Percentiles rank a stretch among this genome's conserved stretches.
phyloP scores from a whole-genome alignment of 1,140 invertebrate genomes.

The Aradophagus sp. region DNA sequence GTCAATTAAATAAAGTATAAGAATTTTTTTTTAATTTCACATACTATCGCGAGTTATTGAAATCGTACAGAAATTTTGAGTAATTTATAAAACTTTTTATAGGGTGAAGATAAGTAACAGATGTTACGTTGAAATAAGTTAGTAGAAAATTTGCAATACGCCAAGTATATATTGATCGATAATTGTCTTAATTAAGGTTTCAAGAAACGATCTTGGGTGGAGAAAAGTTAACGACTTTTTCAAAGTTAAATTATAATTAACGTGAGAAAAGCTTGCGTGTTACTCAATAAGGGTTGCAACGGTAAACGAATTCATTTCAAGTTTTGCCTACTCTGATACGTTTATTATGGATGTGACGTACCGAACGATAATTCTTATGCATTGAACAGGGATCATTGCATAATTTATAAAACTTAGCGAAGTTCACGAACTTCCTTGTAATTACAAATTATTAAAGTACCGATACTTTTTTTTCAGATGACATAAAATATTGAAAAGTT shows the following conservation, averaged over 20 bases:
- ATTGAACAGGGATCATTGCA: conserved; percentile 29
- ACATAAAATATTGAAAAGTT: conserved; percentile 9
- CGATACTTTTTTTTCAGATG: conserved; percentile 15
- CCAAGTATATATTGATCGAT: conserved; percentile 33
- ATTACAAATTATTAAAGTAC: conserved; percentile 21
- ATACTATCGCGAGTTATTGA: no score
- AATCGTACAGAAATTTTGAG: no score
- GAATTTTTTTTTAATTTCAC: no score
- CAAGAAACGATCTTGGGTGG: conserved; percentile 10
- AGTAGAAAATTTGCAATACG: conserved; percentile 15
- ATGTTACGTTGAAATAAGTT: conserved; percentile 3
- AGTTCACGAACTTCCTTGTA: conserved; percentile 26
- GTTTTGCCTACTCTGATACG: conserved; percentile 33
- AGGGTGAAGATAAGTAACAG: no score
- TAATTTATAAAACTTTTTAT: no score
- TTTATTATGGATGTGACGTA: conserved; percentile 46
- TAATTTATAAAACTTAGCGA: conserved; percentile 22
- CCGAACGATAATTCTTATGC: conserved; percentile 30
- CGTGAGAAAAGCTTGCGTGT: conserved; percentile 34
- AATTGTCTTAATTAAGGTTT: conserved; percentile 45
- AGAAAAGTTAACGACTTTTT: conserved; percentile 44
- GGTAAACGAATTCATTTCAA: conserved; percentile 40
- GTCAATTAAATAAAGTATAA: no score
- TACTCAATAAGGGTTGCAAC: conserved; percentile 18
- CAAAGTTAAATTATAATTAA: conserved; percentile 44